Percentiles rank a stretch among this genome's conserved stretches.
These are phyloP conservation scores for Chloroclysta siterata DNA, from an alignment of 2,888 invertebrate genomes.

Conservation along the genomic window DNA sequence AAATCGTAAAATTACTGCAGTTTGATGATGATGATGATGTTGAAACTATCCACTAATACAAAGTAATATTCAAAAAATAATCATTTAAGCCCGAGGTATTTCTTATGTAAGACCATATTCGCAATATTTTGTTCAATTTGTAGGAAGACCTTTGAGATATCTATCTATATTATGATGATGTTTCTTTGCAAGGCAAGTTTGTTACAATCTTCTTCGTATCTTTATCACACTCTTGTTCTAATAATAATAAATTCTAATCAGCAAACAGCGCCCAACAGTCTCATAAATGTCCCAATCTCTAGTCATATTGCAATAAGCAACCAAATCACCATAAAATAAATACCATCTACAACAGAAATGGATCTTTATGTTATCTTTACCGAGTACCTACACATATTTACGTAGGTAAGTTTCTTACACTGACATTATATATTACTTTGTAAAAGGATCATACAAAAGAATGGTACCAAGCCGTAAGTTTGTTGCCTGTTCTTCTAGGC, in stretches of 20 bases:
- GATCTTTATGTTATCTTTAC: constrained; percentile 11
- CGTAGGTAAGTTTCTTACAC: background rate
- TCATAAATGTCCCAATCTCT: constrained; percentile 24
- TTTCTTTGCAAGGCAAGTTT: constrained; percentile 5
- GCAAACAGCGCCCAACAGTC: constrained; percentile 28
- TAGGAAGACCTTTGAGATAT: background rate
- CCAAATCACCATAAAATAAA: constrained; percentile 30
- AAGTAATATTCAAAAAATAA: no score
- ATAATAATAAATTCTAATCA: constrained; percentile 35
- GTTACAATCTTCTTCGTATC: constrained; percentile 19
- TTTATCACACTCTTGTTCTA: constrained; percentile 21
- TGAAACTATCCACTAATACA: no score
- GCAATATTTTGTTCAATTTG: no score
- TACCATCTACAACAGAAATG: constrained; percentile 8
- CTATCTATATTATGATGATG: background rate
- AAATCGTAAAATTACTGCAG: no score
- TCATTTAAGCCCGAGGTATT: no score
- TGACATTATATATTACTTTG: no score
- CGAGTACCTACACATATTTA: background rate
- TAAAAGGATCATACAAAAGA: no score
- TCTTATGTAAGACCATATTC: no score
- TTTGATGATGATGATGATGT: no score
- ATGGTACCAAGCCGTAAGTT: no score
- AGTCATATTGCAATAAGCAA: constrained; percentile 26
- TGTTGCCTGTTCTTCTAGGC: no score